These are phyloP conservation scores for Gymnoscopelus microlampas DNA, from an alignment of 2,797 vertebrate genomes.

Conservation along the genomic window DNA sequence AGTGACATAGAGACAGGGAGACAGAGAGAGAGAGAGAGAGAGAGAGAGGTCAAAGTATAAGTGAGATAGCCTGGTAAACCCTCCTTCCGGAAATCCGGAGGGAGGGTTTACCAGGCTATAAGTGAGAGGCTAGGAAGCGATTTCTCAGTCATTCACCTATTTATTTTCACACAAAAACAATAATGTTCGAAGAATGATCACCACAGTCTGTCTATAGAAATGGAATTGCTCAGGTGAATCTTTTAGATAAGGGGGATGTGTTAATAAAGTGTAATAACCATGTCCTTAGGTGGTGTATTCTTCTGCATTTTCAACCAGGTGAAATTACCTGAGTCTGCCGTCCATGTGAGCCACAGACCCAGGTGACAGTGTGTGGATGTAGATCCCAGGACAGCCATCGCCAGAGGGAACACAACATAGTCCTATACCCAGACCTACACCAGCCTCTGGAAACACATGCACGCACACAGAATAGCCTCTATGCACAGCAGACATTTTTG, in stretches of 20 bases:
- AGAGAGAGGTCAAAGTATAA: neutral
- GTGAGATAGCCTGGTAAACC: too few species aligned
- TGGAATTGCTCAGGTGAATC: too few species aligned
- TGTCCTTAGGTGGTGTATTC: slow-evolving; percentile 70
- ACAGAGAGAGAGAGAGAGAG: neutral
- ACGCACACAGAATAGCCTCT: neutral
- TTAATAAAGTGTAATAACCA: too few species aligned
- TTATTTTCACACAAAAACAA: neutral
- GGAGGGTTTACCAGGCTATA: too few species aligned
- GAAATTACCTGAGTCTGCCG: slow-evolving; percentile 76
- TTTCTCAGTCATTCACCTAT: too few species aligned
- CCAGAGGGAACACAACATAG: slow-evolving; percentile 89
- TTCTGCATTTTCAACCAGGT: too few species aligned
- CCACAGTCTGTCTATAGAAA: too few species aligned
- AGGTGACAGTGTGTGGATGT: slow-evolving; percentile 92
- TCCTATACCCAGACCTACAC: slow-evolving; percentile 93
- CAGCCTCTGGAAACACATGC: slow-evolving; percentile 81
- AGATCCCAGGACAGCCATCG: slow-evolving; percentile 88
- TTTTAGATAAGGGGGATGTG: too few species aligned
- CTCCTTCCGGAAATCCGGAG: too few species aligned
- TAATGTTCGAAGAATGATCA: neutral
- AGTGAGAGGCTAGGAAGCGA: too few species aligned
- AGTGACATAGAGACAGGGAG: neutral
- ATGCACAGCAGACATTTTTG: neutral
- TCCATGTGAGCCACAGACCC: slow-evolving; percentile 96